These are phyloP conservation scores for Arge pagana DNA, from an alignment of 2,888 invertebrate species.

Conservation along the genomic window DNA sequence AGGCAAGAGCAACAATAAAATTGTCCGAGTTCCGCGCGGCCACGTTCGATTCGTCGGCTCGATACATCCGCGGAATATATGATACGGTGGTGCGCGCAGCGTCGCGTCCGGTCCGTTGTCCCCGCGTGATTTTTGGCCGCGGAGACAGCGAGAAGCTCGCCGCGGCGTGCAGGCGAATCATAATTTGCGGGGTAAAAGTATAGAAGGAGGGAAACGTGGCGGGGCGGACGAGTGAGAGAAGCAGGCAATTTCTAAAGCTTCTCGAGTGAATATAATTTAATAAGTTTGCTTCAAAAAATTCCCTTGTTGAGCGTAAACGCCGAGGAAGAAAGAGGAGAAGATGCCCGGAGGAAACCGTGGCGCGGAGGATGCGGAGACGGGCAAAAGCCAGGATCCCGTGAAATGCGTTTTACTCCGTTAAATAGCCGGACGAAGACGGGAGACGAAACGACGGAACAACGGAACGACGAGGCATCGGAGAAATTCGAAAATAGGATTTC, in stretches of 20 bases:
- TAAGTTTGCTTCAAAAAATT: constrained; percentile 13
- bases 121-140: neutral
- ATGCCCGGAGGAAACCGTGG: constrained; percentile 9
- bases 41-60: too few species aligned
- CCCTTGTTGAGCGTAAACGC: constrained; percentile 8
- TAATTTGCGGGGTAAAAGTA: constrained; percentile 56
- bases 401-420: too few species aligned
- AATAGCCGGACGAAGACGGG: too few species aligned
- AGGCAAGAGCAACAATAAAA: too few species aligned
- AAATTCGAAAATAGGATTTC: too few species aligned
- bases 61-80: too few species aligned
- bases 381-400: too few species aligned
- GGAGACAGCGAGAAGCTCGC: neutral
- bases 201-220: constrained; percentile 49
- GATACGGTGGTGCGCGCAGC: neutral
- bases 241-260: constrained; percentile 36
- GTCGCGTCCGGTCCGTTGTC: neutral
- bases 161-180: constrained; percentile 47
- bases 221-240: constrained; percentile 54
- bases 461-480: too few species aligned
- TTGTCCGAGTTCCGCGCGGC: too few species aligned
- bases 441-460: too few species aligned
- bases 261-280: constrained; percentile 15
- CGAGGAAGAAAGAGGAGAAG: neutral
- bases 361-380: too few species aligned